Percentiles rank a stretch among this genome's conserved stretches.
Conservation (phyloP, 2,888 invertebrate species). For the Ellobium chinense region DNA sequence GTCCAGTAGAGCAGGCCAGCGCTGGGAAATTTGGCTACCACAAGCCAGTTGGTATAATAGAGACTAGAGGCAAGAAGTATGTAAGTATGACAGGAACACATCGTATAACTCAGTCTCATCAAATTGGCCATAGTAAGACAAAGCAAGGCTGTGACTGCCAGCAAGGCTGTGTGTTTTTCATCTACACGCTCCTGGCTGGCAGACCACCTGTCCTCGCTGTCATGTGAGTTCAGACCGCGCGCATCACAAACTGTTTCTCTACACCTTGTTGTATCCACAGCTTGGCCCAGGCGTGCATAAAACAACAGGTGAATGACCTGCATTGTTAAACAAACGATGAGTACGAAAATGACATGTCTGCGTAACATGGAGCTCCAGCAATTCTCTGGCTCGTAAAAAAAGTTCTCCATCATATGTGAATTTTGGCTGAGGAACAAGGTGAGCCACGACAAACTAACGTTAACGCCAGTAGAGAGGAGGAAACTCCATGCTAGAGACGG, state of each 20-base stretch:
- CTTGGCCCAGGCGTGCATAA: not conserved
- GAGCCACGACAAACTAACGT: not conserved
- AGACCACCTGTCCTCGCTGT: not conserved
- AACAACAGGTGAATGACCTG: slow-evolving; percentile 3
- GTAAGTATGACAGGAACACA: slow-evolving; percentile 31
- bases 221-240: not conserved
- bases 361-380: not conserved
- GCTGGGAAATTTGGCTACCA: slow-evolving; percentile 21
- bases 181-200: not conserved
- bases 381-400: not conserved
- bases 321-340: not conserved
- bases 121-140: slow-evolving; percentile 14
- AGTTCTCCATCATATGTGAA: not conserved
- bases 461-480: not conserved
- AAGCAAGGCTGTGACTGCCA: not conserved
- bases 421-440: not conserved
- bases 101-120: not conserved
- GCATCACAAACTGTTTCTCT: too few species aligned
- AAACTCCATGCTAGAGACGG: not conserved
- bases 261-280: too few species aligned
- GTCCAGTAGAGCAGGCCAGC: slow-evolving; percentile 6
- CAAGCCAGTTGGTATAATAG: slow-evolving; percentile 19
- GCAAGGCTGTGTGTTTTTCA: not conserved
- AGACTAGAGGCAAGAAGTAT: not conserved
- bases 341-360: not conserved